These are phyloP conservation scores for Diarsia rubi DNA, from an alignment of 2,888 invertebrate genomes.

Conservation along the genomic window DNA sequence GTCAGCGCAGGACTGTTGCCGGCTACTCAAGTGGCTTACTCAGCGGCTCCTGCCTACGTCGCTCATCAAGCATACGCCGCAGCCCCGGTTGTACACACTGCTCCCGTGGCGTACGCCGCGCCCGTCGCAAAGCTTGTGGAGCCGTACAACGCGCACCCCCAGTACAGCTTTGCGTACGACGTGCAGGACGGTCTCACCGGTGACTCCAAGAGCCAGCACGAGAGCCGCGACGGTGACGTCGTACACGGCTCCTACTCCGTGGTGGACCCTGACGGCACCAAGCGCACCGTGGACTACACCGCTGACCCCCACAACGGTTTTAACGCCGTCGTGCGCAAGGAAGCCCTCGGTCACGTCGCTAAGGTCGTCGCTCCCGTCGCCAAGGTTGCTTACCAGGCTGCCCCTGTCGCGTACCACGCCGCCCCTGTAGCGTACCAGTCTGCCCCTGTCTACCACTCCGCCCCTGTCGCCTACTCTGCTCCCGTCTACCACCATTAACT, in stretches of 20 bases:
- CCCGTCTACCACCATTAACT: slow-evolving; percentile 81
- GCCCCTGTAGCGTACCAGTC: slow-evolving; percentile 21
- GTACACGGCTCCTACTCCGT: slow-evolving; percentile 88
- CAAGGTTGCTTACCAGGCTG: slow-evolving; percentile 22
- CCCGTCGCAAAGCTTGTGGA: slow-evolving; percentile 75
- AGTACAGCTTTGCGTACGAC: slow-evolving; percentile 86
- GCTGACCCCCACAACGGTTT: slow-evolving; percentile 88
- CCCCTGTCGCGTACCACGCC: slow-evolving; percentile 62
- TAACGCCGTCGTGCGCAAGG: slow-evolving; percentile 87
- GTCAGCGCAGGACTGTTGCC: slow-evolving; percentile 68
- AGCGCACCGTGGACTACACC: slow-evolving; percentile 88
- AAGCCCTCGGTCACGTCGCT: slow-evolving; percentile 79
- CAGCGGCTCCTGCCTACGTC: slow-evolving; percentile 48
- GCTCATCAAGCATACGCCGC: not conserved
- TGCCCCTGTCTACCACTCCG: slow-evolving; percentile 59
- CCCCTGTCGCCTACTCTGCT: slow-evolving; percentile 74
- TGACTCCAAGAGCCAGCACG: slow-evolving; percentile 87
- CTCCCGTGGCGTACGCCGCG: slow-evolving; percentile 38
- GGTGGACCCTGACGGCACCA: slow-evolving; percentile 87
- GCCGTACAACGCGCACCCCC: slow-evolving; percentile 77
- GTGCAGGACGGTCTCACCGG: slow-evolving; percentile 83
- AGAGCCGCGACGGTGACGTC: slow-evolving; percentile 86
- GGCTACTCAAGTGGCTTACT: slow-evolving; percentile 38
- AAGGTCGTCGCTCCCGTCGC: slow-evolving; percentile 70
- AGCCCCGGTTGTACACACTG: slow-evolving; percentile 32